Base-by-base conservation (phyloP, 2,888 invertebrate genomes). In the Spisula subtruncata region DNA sequence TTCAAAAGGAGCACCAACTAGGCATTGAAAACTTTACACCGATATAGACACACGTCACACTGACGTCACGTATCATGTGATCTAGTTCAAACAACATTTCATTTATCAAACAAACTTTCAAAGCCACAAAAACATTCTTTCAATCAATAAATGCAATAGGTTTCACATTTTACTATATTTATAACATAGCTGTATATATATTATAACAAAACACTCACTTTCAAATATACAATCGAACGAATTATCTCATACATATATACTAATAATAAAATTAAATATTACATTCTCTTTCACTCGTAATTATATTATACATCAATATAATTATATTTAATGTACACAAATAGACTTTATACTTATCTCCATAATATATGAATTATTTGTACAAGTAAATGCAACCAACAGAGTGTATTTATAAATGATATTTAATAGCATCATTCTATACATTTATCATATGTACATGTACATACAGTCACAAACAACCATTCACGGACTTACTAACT, bases 1-100 rank as follows among this genome's bases (percentile, higher is more conserved):
- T n/a, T 32, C 75, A 75, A 75, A 75, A 32, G 75, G 75, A 75
- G 75, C 75, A 75, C 75, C 75, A 25, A 32, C 35, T 35, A 32
- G 29, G 71, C 16, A 18, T 75, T 14, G 4, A 75, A 35, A 75
- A 12, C 75, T 75, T 75, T 6, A 75, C 75, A 35, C 32, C 12
- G n/a, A 66, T 66, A 66, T 4, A 66, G 25, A 25, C 1, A 25
- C 60, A 25, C n/a, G 25, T 25, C 60, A 66, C 25, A 60, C 60
- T 12, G 25, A 25, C 25, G 8, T n/a, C n/a, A 25, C 6, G 20
- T 66, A 66, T 51, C 51, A 41, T 25, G 10, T 66, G 10, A 25
- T n/a, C 60, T 10, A 66, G 25, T 66, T 25, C 8, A 25, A 66
- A n/a, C 10, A 12, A 25, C 60, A 66, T n/a, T 25, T 66, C 60